Evolutionary conservation across 2,888 invertebrate genomes (phyloP).

Genomic region (Hermaeophaga mercurialis): DNA sequence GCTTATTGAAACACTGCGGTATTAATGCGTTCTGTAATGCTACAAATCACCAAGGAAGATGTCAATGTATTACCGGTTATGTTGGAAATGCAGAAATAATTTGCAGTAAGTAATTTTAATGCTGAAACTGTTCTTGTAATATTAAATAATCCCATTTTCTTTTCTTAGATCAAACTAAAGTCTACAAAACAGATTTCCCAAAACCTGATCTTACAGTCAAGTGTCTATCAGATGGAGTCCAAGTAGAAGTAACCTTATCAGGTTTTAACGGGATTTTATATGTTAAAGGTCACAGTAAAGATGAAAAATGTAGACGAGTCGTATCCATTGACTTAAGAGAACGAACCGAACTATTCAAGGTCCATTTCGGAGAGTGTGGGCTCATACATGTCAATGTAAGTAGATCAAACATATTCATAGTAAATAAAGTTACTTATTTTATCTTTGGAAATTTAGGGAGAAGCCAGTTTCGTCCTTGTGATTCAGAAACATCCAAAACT

Average conservation of each 20-base stretch:
- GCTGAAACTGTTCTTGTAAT: too few species aligned
- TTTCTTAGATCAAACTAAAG: slow-evolving; percentile 51
- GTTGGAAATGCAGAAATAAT: slow-evolving; percentile 75
- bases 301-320: slow-evolving; percentile 84
- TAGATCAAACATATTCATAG: too few species aligned
- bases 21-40: slow-evolving; percentile 79
- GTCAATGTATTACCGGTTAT: slow-evolving; percentile 78
- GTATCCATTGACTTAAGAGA: slow-evolving; percentile 66
- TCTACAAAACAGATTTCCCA: slow-evolving; percentile 77
- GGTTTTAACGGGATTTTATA: slow-evolving; percentile 90
- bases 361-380: slow-evolving; percentile 89
- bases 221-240: slow-evolving; percentile 90
- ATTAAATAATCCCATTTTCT: too few species aligned
- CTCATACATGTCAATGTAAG: slow-evolving; percentile 87
- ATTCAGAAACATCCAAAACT: slow-evolving; percentile 96
- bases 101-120: slow-evolving; percentile 65
- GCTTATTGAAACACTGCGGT: slow-evolving; percentile 74
- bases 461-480: slow-evolving; percentile 91
- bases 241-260: slow-evolving; percentile 77
- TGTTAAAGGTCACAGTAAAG: slow-evolving; percentile 93
- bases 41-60: slow-evolving; percentile 75
- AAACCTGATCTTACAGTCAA: slow-evolving; percentile 85
- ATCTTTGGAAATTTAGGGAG: too few species aligned
- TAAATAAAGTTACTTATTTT: slow-evolving; percentile 37
- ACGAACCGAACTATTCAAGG: slow-evolving; percentile 70